Evolutionary conservation across 1,140 invertebrate species (phyloP).

Genomic region (Cecropterus lyciades): DNA sequence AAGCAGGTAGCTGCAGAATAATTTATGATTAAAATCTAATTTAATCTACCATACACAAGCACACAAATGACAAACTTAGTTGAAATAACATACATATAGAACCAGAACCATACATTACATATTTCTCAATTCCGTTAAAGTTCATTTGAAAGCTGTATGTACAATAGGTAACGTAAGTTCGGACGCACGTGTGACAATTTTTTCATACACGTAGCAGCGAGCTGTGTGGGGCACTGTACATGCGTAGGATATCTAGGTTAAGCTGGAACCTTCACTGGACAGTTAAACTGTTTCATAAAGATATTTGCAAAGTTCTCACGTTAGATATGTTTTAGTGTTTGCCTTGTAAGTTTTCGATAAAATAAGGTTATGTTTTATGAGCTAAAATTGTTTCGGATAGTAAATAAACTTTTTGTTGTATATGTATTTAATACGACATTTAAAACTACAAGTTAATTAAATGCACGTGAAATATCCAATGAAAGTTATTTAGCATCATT

Average conservation of each 20-base stretch:
- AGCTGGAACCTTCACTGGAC: slow-evolving; percentile 5
- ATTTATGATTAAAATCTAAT: slow-evolving; percentile 5
- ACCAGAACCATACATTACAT: slow-evolving; percentile 20
- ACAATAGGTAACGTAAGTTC: background rate
- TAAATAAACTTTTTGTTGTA: no score
- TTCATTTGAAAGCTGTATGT: slow-evolving; percentile 17
- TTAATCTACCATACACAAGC: background rate
- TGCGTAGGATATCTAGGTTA: slow-evolving; percentile 18
- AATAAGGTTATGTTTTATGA: no score
- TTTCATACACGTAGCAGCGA: background rate
- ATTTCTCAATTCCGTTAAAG: slow-evolving; percentile 23
- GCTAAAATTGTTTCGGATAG: no score
- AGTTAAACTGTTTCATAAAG: slow-evolving; percentile 9
- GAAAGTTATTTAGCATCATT: no score
- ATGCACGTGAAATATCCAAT: no score
- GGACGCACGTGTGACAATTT: background rate
- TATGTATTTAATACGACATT: no score
- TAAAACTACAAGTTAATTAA: no score
- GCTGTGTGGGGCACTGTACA: background rate
- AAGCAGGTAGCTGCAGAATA: background rate
- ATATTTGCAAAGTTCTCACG: slow-evolving; percentile 16
- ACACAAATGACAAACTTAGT: background rate
- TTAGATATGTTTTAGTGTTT: background rate
- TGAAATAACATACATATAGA: background rate
- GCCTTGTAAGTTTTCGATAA: background rate